phyloP scores from a whole-genome alignment of 2,113 vertebrate genomes.

The Stomatorhinus ivindoensis region DNA sequence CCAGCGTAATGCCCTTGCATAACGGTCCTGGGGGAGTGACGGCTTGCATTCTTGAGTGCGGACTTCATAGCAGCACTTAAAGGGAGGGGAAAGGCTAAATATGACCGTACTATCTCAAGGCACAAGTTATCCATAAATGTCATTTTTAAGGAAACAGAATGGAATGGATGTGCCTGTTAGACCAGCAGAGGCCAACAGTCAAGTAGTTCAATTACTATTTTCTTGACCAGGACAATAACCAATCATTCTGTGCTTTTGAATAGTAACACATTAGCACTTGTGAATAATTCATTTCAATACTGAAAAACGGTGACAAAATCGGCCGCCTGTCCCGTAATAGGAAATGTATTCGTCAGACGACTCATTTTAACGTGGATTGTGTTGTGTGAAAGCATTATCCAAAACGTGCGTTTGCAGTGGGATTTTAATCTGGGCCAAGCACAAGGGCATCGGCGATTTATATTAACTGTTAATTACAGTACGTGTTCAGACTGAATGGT shows the following conservation, averaged over 20 bases:
- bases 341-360: neutral
- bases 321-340: neutral
- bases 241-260: neutral
- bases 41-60: slow-evolving; percentile 27
- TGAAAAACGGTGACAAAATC: neutral
- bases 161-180: neutral
- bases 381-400: neutral
- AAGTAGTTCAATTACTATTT: neutral
- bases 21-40: slow-evolving; percentile 13
- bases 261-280: neutral
- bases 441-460: neutral
- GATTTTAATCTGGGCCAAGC: neutral
- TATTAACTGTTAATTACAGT: neutral
- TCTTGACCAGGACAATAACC: neutral
- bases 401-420: neutral
- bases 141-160: neutral
- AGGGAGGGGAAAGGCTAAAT: slow-evolving; percentile 25
- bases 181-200: neutral
- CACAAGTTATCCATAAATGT: slow-evolving; percentile 6
- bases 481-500: neutral
- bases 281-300: neutral
- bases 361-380: neutral
- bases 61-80: slow-evolving; percentile 18
- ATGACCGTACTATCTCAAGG: slow-evolving; percentile 21
- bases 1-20: slow-evolving; percentile 4